Conservation (phyloP, 2,888 invertebrate species). For the Drosophila bunnanda region DNA sequence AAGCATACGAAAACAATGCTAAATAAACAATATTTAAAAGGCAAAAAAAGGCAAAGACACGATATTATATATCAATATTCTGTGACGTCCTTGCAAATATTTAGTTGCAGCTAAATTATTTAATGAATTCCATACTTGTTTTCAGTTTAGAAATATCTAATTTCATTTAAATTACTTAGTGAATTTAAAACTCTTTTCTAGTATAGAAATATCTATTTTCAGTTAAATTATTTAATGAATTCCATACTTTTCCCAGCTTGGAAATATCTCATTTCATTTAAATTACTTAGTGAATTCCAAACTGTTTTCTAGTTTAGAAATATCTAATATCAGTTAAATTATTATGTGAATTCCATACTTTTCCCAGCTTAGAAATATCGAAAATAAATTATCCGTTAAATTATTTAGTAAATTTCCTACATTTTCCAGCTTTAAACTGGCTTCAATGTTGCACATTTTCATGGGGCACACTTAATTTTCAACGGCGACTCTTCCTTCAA, state of each 20-base stretch:
- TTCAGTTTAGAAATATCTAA: not conserved
- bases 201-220: not conserved
- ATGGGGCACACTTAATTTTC: not conserved
- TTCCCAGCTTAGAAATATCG: not conserved
- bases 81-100: not conserved
- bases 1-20: not conserved
- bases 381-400: conserved; percentile 1
- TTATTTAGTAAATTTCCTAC: not conserved
- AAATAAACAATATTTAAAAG: too few species aligned
- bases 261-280: not conserved
- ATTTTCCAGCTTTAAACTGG: not conserved
- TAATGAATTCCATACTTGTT: not conserved
- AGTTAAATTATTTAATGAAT: not conserved
- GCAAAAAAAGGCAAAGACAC: not conserved
- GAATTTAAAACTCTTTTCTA: not conserved
- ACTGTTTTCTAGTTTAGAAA: too few species aligned
- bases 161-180: not conserved
- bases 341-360: not conserved
- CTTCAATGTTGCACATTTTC: not conserved
- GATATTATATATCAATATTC: not conserved
- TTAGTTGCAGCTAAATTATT: conserved; percentile 1
- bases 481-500: conserved; percentile 24
- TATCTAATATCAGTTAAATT: conserved; percentile 2
- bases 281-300: not conserved
- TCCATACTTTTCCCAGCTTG: too few species aligned